phyloP scores from a whole-genome alignment of 1,140 invertebrate genomes.

The Drosophila trapezifrons region DNA sequence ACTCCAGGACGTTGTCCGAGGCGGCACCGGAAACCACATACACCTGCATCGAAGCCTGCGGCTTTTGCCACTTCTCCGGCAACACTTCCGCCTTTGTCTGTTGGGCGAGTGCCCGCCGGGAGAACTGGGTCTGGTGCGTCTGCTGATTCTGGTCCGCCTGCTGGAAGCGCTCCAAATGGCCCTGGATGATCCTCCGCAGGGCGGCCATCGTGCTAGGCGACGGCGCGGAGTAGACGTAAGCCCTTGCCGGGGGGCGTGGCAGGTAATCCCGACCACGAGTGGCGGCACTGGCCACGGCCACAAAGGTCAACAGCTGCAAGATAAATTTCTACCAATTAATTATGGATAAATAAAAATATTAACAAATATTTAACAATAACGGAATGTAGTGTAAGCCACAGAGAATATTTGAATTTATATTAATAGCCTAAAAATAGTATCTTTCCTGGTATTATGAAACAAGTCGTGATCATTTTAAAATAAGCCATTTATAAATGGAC shows the following conservation, averaged over 20 bases:
- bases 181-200: conserved; percentile 60
- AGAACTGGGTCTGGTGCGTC: conserved; percentile 20
- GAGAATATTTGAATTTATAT: too few species aligned
- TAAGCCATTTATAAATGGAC: background rate
- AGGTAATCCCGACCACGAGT: conserved; percentile 47
- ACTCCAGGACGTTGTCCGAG: conserved; percentile 41
- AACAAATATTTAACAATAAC: background rate
- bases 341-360: background rate
- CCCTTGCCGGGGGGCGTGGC: conserved; percentile 39
- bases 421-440: too few species aligned
- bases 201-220: conserved; percentile 52
- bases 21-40: conserved; percentile 27
- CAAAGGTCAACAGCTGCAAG: conserved; percentile 57
- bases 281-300: conserved; percentile 40
- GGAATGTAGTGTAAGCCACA: too few species aligned
- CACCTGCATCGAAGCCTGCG: conserved; percentile 32
- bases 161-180: conserved; percentile 67
- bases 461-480: too few species aligned
- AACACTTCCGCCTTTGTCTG: conserved; percentile 22
- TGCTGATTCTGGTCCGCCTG: conserved; percentile 38
- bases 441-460: too few species aligned
- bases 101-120: conserved; percentile 16
- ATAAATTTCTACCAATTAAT: conserved; percentile 41
- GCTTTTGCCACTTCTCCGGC: conserved; percentile 20
- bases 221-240: conserved; percentile 55